Conservation (phyloP, 2,113 vertebrate genomes). For the Clinocottus analis region DNA sequence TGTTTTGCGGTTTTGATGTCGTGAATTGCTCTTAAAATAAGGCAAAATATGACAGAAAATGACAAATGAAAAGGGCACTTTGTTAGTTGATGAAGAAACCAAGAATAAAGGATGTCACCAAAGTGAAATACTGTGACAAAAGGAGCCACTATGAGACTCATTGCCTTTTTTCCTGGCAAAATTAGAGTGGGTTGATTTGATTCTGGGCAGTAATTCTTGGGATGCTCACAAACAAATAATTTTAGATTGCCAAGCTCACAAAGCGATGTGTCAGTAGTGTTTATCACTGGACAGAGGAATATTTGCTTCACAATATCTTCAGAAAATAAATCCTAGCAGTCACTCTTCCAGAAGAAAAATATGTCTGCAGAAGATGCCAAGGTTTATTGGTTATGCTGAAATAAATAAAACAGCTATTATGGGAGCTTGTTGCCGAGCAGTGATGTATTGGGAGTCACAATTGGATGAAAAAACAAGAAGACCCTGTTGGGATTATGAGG, state of each 20-base stretch:
- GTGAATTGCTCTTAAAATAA: conserved; percentile 44
- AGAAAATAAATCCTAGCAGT: conserved; percentile 70
- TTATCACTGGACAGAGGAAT: conserved; percentile 63
- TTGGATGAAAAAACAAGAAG: conserved; percentile 44
- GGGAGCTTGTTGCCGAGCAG: conserved; percentile 49
- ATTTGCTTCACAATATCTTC: conserved; percentile 68
- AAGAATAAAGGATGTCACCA: conserved; percentile 19
- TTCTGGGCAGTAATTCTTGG: conserved; percentile 57
- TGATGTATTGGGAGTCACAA: conserved; percentile 59
- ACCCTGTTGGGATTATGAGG: conserved; percentile 52
- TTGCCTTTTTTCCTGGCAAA: conserved; percentile 32
- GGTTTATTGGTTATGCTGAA: conserved; percentile 74
- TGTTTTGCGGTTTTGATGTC: conserved; percentile 30
- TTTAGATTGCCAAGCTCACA: conserved; percentile 49
- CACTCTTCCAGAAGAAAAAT: conserved; percentile 63
- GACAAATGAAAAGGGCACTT: conserved; percentile 19
- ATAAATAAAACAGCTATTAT: conserved; percentile 72
- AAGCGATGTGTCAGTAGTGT: conserved; percentile 59
- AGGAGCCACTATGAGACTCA: conserved; percentile 14
- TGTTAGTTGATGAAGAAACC: conserved; percentile 10
- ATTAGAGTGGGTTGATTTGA: conserved; percentile 27
- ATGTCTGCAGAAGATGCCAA: conserved; percentile 60
- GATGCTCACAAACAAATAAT: conserved; percentile 69
- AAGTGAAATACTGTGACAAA: conserved; percentile 39
- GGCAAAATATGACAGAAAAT: conserved; percentile 30